phyloP scores from a whole-genome alignment of 1,140 invertebrate genomes.

The Tyrophagus putrescentiae region DNA sequence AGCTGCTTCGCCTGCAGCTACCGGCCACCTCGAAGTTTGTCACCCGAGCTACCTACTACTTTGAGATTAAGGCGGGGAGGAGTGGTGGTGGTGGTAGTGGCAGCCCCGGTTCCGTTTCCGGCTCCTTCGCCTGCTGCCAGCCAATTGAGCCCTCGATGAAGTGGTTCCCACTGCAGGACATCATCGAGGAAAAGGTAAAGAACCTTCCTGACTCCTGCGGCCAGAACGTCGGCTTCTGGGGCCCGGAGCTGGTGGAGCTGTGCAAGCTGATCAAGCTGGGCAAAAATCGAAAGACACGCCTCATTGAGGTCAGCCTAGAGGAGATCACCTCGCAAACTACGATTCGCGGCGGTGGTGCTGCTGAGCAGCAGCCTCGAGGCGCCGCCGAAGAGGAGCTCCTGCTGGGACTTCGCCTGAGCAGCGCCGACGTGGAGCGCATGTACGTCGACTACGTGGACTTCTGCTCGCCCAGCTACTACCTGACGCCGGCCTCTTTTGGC shows the following conservation, averaged over 20 bases:
- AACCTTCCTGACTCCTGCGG: too few relatives aligned
- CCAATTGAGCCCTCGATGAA: background rate
- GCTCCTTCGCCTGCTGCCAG: too few relatives aligned
- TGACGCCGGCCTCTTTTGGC: slow-evolving; percentile 16
- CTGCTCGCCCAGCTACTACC: slow-evolving; percentile 16
- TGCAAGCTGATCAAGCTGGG: background rate
- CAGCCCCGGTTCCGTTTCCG: too few relatives aligned
- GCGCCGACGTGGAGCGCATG: slow-evolving; percentile 14
- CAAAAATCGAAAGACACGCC: background rate
- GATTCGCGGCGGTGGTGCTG: too few relatives aligned
- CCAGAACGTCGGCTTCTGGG: background rate
- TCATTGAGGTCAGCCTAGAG: slow-evolving; percentile 9
- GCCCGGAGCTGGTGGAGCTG: slow-evolving; percentile 7
- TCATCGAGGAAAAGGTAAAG: too few relatives aligned
- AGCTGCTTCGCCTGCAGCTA: slow-evolving; percentile 11
- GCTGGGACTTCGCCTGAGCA: slow-evolving; percentile 5
- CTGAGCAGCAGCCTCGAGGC: slow-evolving; percentile 15
- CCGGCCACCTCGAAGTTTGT: slow-evolving; percentile 7
- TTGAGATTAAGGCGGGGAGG: slow-evolving; percentile 1
- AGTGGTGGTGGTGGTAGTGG: too few relatives aligned
- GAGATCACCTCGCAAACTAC: slow-evolving; percentile 13
- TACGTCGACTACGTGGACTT: slow-evolving; percentile 22
- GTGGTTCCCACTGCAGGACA: slow-evolving; percentile 1
- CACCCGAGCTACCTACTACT: slow-evolving; percentile 7
- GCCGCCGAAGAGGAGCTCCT: slow-evolving; percentile 19